These are phyloP conservation scores for Caenorhabditis sp. DNA, from an alignment of 2,888 invertebrate genomes.

Conservation along the genomic window DNA sequence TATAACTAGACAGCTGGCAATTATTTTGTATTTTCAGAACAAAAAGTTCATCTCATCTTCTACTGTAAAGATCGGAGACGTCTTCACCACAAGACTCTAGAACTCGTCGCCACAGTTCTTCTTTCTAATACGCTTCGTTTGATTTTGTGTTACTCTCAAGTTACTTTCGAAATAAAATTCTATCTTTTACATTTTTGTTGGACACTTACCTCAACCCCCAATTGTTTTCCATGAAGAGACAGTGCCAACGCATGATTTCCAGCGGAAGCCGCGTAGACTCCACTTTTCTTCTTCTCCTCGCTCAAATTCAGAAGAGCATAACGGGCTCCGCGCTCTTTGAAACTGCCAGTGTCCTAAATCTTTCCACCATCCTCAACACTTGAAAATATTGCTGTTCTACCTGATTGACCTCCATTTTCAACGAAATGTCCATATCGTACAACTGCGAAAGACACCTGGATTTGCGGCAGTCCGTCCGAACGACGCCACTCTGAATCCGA, in stretches of 20 bases:
- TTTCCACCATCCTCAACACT: no score
- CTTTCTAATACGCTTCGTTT: no score
- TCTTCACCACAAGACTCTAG: no score
- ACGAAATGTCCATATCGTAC: conserved; percentile 89
- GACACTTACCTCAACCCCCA: conserved; percentile 84
- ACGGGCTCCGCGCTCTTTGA: conserved; percentile 95
- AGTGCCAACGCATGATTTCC: conserved; percentile 93
- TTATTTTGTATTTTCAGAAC: no score
- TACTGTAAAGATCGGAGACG: no score
- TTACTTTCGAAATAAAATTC: no score
- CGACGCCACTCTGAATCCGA: conserved; percentile 86
- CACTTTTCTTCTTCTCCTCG: conserved; percentile 84
- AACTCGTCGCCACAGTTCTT: no score
- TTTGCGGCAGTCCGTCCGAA: conserved; percentile 90
- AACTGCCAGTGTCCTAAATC: conserved; percentile 91
- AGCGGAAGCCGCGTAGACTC: conserved; percentile 91
- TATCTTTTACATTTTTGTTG: no score
- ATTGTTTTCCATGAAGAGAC: conserved; percentile 86
- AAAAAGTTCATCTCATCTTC: no score
- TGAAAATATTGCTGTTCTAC: no score
- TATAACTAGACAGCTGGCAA: no score
- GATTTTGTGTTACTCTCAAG: no score
- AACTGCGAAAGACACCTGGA: conserved; percentile 86
- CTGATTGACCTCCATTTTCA: conserved; percentile 94
- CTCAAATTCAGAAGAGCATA: conserved; percentile 87